phyloP scores from a whole-genome alignment of 2,888 invertebrate genomes.

The Apamea epomidion region DNA sequence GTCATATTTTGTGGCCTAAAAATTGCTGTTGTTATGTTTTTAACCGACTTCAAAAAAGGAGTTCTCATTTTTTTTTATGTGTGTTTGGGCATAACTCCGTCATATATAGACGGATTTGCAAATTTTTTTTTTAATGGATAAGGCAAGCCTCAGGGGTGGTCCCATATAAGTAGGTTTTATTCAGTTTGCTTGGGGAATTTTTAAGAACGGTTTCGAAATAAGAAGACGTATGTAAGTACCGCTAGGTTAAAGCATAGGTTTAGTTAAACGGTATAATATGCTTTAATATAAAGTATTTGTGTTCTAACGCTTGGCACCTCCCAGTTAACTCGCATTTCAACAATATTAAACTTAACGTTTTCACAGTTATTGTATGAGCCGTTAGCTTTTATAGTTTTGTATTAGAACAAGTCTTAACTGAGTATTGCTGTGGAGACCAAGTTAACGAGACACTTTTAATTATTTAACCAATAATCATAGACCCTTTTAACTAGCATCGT shows the following conservation, averaged over 20 bases:
- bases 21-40: not conserved
- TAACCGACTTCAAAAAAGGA: not conserved
- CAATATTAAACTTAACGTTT: constrained; percentile 36
- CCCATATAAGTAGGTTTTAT: too few species aligned
- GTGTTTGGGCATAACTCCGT: too few species aligned
- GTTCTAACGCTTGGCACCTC: not conserved
- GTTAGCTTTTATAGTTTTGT: constrained; percentile 24
- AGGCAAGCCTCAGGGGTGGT: too few species aligned
- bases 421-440: not conserved
- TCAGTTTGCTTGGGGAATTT: not conserved
- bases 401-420: constrained; percentile 1
- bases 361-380: constrained; percentile 24
- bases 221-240: constrained; percentile 23
- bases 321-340: constrained; percentile 19
- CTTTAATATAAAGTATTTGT: constrained; percentile 28
- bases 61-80: not conserved
- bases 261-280: constrained; percentile 32
- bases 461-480: not conserved
- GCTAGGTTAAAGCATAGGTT: constrained; percentile 11
- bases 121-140: too few species aligned
- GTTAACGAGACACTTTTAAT: constrained; percentile 6
- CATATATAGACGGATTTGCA: too few species aligned
- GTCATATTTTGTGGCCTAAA: not conserved
- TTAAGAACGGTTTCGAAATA: constrained; percentile 17
- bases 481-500: not conserved